phyloP scores from a whole-genome alignment of 2,113 vertebrate species.

The Brevimyrus niger region DNA sequence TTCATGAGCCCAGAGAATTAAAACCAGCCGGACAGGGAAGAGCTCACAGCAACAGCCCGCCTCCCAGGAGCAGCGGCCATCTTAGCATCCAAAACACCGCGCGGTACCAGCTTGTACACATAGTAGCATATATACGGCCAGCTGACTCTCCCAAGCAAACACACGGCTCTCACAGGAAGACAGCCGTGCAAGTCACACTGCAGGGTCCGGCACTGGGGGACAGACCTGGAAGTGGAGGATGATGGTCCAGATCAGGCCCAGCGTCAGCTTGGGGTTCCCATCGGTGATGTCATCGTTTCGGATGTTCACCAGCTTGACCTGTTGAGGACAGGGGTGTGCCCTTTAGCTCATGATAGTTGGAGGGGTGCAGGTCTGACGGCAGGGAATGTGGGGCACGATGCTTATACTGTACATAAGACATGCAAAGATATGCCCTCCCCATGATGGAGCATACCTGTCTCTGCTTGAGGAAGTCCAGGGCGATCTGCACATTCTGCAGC shows the following conservation, averaged over 20 bases:
- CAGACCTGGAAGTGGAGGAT: constrained; percentile 98
- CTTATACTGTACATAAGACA: background rate
- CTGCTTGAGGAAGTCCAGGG: constrained; percentile 6
- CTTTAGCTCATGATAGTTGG: background rate
- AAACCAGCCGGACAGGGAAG: background rate
- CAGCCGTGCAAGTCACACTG: background rate
- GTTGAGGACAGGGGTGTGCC: constrained; percentile 1
- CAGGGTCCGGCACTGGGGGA: background rate
- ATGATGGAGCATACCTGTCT: background rate
- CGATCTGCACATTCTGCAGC: background rate
- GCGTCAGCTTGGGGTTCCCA: constrained; percentile 91
- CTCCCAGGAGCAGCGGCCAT: background rate
- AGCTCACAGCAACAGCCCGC: too few species aligned
- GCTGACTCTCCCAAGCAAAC: background rate
- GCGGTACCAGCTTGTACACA: background rate
- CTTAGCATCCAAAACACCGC: background rate
- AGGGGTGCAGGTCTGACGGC: background rate
- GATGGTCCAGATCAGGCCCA: constrained; percentile 98
- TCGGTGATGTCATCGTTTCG: constrained; percentile 97
- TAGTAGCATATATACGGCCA: background rate
- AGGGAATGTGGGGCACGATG: background rate
- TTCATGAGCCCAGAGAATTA: background rate
- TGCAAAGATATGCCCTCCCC: background rate
- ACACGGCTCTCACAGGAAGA: background rate
- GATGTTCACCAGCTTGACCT: constrained; percentile 98